Evolutionary conservation across 2,113 vertebrate species (phyloP).

Genomic region (Nematolebias whitei): DNA sequence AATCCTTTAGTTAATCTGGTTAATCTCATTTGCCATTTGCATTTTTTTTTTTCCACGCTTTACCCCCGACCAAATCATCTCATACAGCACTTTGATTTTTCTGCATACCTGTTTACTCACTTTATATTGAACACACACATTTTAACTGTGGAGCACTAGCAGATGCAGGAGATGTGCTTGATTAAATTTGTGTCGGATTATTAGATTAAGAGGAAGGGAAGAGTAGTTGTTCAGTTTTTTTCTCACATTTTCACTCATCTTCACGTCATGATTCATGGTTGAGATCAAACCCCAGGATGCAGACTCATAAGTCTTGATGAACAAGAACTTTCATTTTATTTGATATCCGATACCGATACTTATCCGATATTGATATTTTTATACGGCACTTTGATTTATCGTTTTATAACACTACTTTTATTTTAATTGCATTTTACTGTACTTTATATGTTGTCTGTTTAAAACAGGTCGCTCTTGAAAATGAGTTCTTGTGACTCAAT

Average conservation of each 20-base stretch:
- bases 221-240: conserved; percentile 34
- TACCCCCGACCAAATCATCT: conserved; percentile 2
- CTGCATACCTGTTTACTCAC: background rate
- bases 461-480: no score
- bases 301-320: no score
- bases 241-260: conserved; percentile 22
- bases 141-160: conserved; percentile 41
- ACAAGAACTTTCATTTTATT: no score
- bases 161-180: conserved; percentile 45
- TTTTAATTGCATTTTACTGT: no score
- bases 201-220: conserved; percentile 54
- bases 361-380: no score
- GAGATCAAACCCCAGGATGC: background rate
- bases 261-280: background rate
- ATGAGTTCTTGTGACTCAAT: no score
- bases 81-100: conserved; percentile 7
- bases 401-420: no score
- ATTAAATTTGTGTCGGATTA: no score
- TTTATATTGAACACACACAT: conserved; percentile 6
- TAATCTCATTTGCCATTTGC: conserved; percentile 66
- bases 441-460: no score
- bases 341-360: no score
- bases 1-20: conserved; percentile 56
- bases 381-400: no score
- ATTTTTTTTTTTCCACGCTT: conserved; percentile 32